Conservation (phyloP, 2,888 invertebrate genomes). For the Amphipoea oculea region DNA sequence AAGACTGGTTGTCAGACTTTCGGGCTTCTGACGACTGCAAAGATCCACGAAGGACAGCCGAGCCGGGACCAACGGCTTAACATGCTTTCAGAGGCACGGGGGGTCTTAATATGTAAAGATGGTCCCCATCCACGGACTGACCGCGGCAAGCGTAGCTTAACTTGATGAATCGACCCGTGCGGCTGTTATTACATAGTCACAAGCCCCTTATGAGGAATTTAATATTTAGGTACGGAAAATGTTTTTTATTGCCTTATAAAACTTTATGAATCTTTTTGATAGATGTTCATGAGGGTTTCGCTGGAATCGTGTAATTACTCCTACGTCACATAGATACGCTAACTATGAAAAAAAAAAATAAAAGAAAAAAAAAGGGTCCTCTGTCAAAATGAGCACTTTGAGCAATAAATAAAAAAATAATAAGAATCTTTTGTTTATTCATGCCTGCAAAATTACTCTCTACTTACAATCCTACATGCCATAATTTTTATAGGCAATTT, state of each 20-base stretch:
- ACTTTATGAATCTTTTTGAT: constrained; percentile 5
- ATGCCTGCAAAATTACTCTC: background rate
- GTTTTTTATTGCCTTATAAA: background rate
- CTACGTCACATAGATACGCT: no score
- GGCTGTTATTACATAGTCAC: background rate
- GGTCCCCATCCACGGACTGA: background rate
- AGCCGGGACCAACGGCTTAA: no score
- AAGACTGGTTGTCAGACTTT: no score
- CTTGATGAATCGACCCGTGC: background rate
- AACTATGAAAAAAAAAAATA: background rate
- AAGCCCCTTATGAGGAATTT: no score
- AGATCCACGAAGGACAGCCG: no score
- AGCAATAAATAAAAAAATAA: background rate
- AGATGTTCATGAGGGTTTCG: background rate
- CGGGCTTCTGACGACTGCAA: no score
- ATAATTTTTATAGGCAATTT: background rate
- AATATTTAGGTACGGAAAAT: background rate
- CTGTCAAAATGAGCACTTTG: background rate
- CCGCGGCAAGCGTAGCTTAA: background rate
- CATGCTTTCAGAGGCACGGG: no score
- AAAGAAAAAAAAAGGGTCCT: background rate
- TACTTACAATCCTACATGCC: background rate
- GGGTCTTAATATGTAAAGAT: no score
- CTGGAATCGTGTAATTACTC: background rate
- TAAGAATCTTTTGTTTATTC: background rate